Base-by-base conservation (phyloP, 2,113 vertebrate species). In the Platanista minor region DNA sequence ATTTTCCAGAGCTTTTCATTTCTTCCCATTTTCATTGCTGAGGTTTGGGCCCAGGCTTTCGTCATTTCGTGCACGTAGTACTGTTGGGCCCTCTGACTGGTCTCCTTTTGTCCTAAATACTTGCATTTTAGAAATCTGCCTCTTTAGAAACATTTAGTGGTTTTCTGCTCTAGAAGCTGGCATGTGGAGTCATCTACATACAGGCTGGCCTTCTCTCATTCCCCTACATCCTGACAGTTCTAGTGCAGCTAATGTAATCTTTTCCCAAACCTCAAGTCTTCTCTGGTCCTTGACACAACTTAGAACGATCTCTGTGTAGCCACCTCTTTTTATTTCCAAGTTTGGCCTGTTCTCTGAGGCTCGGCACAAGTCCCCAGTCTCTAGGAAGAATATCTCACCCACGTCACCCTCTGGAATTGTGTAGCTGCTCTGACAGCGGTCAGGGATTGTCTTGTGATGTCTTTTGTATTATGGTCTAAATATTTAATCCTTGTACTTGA, bases 121-220 rank as follows among this genome's bases (percentile, higher is more conserved):
- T 87, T 90, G 64, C 41, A 52, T n/a, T 81, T 86, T 82, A 77
- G 78, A 86, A 82, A 41, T 64, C 43, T 59, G 54, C 59, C 67
- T 89, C 17, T 72, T 78, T 59, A 52, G 93, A 86, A 64, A 75
- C 20, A 21, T 27, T 11, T 27, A 13, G 14, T 52, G 57, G 52
- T 78, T 49, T 84, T 25, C 80, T n/a, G 61, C 23, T 77, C 27
- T 27, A 12, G 59, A 41, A 54, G 78, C 46, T n/a, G 80, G 23
- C 23, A 0, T 54, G 75, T 23, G 33, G 39, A 61, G 27, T 43
- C 0, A 0, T 86, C 25, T 31, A 2, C 36, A 33, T 13, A 8
- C 17, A 36, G 49, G 11, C 52, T 13, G 12, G 20, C 31, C 43
- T 75, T 69, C 77, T 72, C 29, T 41, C 9, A 3, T 78, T 33